Conservation (phyloP, 2,797 vertebrate genomes). For the Sylvia borin region DNA sequence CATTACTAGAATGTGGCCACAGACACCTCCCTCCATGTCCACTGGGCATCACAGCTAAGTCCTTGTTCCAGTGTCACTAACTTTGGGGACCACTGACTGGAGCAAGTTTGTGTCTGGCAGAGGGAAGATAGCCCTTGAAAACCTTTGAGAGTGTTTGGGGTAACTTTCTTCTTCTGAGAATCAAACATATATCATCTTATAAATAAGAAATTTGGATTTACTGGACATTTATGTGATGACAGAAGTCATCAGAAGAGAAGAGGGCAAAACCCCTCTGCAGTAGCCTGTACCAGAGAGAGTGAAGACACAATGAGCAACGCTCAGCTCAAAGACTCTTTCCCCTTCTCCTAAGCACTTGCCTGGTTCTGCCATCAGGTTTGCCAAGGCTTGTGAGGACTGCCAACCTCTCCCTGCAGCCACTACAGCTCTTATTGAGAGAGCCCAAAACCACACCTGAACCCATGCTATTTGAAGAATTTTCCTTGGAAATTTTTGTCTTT, state of each 20-base stretch:
- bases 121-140: neutral
- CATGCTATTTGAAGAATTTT: neutral
- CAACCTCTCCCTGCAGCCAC: neutral
- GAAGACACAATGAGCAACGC: neutral
- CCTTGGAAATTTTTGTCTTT: neutral
- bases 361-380: neutral
- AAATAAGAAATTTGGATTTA: neutral
- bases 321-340: neutral
- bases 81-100: neutral
- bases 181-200: neutral
- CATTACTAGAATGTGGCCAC: neutral
- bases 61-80: neutral
- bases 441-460: conserved; percentile 4
- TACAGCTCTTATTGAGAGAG: neutral
- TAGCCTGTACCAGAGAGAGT: neutral
- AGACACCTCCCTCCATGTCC: fast-evolving
- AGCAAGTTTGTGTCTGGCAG: neutral
- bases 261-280: neutral
- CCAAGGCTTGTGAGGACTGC: neutral
- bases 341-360: neutral
- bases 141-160: neutral
- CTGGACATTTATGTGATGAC: neutral
- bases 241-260: neutral
- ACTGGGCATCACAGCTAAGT: neutral
- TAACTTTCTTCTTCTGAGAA: neutral